These are phyloP conservation scores for Tenthredo mesomela DNA, from an alignment of 2,888 invertebrate genomes.

Conservation along the genomic window DNA sequence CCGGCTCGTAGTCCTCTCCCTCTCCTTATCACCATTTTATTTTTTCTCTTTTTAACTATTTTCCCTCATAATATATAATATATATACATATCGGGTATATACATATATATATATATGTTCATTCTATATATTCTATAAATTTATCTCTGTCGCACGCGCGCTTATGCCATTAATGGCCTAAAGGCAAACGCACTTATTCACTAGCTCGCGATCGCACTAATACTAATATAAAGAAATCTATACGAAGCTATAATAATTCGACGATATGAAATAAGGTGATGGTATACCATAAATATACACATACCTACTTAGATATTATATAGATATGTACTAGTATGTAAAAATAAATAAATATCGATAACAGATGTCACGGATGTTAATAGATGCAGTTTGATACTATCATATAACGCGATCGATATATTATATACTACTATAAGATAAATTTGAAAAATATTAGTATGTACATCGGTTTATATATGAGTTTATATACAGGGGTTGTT, in stretches of 20 bases:
- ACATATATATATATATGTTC: background rate
- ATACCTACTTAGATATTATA: background rate
- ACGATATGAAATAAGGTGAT: background rate
- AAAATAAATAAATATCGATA: too few relatives aligned
- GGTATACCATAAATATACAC: background rate
- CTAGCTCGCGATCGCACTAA: background rate
- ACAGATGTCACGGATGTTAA: too few relatives aligned
- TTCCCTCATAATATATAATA: too few relatives aligned
- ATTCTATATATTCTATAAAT: background rate
- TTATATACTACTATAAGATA: too few relatives aligned
- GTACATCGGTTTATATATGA: too few relatives aligned
- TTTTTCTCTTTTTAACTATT: constrained; percentile 49
- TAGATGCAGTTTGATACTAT: too few relatives aligned
- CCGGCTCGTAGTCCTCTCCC: constrained; percentile 47
- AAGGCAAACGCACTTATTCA: constrained; percentile 56
- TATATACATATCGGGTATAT: too few relatives aligned
- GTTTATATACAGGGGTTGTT: too few relatives aligned
- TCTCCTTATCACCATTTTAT: constrained; percentile 45
- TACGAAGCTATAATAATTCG: background rate
- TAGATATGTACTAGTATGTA: background rate
- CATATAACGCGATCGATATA: too few relatives aligned
- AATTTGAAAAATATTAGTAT: too few relatives aligned
- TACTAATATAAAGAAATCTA: background rate
- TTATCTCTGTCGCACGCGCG: constrained; percentile 59
- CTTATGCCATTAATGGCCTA: constrained; percentile 40